Evolutionary conservation across 2,113 vertebrate genomes (phyloP).

Genomic region (Atherinomorus stipes): DNA sequence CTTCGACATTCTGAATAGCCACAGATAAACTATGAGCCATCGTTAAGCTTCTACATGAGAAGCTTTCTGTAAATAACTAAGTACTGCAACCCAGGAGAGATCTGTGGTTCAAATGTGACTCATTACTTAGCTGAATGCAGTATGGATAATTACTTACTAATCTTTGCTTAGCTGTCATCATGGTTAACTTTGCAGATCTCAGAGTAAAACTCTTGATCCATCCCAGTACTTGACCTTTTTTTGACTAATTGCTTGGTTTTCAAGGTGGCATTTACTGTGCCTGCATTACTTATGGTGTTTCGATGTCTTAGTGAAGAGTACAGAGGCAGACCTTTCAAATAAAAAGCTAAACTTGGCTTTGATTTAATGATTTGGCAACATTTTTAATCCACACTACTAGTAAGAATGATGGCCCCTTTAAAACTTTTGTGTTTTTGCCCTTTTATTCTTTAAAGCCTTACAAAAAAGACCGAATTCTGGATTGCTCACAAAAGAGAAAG

Average conservation of each 20-base stretch:
- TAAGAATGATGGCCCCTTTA: too few species aligned
- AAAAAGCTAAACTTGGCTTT: conserved; percentile 81
- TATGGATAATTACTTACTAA: conserved; percentile 38
- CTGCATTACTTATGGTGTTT: conserved; percentile 90
- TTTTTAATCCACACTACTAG: too few species aligned
- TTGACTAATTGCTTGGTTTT: conserved; percentile 87
- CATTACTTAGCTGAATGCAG: neutral
- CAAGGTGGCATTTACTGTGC: conserved; percentile 85
- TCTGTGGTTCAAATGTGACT: conserved; percentile 24
- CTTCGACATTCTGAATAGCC: neutral
- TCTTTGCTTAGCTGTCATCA: conserved; percentile 66
- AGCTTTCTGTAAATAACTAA: conserved; percentile 15
- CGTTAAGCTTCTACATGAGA: conserved; percentile 1
- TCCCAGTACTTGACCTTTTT: conserved; percentile 74
- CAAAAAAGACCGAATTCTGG: neutral
- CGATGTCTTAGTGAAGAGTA: conserved; percentile 82
- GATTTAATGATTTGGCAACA: conserved; percentile 74
- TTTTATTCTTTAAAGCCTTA: too few species aligned
- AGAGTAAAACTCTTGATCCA: conserved; percentile 63
- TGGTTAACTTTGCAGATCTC: conserved; percentile 53
- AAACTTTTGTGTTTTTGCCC: too few species aligned
- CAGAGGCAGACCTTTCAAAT: conserved; percentile 46
- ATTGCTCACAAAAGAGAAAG: neutral
- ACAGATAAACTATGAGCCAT: conserved; percentile 12
- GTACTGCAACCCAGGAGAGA: conserved; percentile 13